A percentile compares a stretch with the other conserved stretches of the same genome.
These are phyloP conservation scores for Ochotona curzoniae DNA, from an alignment of 2,113 vertebrate genomes.

Conservation along the genomic window DNA sequence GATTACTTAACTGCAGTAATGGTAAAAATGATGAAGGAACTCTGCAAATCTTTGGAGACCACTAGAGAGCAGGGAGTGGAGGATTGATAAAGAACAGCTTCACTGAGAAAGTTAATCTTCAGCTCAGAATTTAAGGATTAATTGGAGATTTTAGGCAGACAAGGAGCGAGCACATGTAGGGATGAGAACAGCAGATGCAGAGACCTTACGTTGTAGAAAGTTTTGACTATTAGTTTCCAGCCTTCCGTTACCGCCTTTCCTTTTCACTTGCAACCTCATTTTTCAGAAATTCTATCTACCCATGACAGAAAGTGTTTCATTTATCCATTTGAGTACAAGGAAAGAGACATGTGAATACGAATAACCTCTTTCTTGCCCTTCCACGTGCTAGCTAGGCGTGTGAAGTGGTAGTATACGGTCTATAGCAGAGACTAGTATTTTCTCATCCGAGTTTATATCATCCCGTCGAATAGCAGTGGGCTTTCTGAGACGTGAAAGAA, in stretches of 20 bases:
- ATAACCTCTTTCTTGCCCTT: not conserved
- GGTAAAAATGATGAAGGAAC: not conserved
- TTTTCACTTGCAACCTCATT: not conserved
- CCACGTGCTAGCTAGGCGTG: too few species aligned
- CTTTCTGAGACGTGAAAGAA: constrained; percentile 25
- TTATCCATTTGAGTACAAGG: not conserved
- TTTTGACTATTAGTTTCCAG: not conserved
- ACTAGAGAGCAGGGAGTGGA: not conserved
- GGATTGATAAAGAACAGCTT: not conserved
- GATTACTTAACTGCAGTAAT: not conserved
- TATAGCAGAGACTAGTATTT: not conserved
- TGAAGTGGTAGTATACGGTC: too few species aligned
- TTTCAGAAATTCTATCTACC: not conserved
- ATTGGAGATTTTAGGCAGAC: not conserved
- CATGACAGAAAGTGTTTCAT: not conserved
- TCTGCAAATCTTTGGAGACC: not conserved
- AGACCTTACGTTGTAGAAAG: not conserved
- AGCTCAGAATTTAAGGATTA: not conserved
- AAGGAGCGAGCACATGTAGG: not conserved
- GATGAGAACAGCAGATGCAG: not conserved
- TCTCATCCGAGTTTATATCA: not conserved
- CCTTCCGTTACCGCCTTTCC: not conserved
- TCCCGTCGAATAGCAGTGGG: not conserved
- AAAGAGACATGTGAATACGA: not conserved
- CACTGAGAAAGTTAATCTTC: not conserved